These are phyloP conservation scores for Mimumesa dahlbomi DNA, from an alignment of 2,888 invertebrate genomes.

Conservation along the genomic window DNA sequence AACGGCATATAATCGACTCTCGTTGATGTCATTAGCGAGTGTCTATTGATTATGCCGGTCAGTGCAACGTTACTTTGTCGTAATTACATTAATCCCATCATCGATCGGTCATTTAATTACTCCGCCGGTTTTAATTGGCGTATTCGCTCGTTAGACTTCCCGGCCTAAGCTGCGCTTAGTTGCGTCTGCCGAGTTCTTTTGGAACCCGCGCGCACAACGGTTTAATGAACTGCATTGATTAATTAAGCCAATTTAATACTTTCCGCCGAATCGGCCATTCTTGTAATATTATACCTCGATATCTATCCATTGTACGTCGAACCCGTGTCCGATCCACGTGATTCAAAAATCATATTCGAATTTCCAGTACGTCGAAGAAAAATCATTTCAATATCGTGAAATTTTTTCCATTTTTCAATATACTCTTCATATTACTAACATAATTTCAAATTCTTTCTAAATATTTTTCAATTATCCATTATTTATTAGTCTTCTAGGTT, in stretches of 20 bases:
- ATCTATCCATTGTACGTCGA: not conserved
- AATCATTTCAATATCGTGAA: not conserved
- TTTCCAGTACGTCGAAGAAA: too few species aligned
- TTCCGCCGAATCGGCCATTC: not conserved
- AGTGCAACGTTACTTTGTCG: conserved; percentile 67
- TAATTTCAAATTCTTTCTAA: too few species aligned
- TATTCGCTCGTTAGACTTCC: conserved; percentile 67
- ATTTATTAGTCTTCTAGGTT: too few species aligned
- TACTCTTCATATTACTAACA: too few species aligned
- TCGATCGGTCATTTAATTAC: conserved; percentile 72
- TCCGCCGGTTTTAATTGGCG: conserved; percentile 71
- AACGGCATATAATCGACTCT: conserved; percentile 62
- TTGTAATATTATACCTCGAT: conserved; percentile 10
- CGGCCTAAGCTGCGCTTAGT: conserved; percentile 20
- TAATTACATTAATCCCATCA: conserved; percentile 71
- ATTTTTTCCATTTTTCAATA: too few species aligned
- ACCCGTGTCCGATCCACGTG: too few species aligned
- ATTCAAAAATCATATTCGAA: too few species aligned
- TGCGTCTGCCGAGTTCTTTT: conserved; percentile 23
- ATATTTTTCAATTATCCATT: too few species aligned
- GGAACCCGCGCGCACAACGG: conserved; percentile 8
- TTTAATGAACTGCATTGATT: conserved; percentile 63
- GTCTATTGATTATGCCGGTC: conserved; percentile 69
- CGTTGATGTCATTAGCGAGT: conserved; percentile 66
- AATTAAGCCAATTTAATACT: conserved; percentile 55